Base-by-base conservation (phyloP, 2,797 vertebrate species). In the Melanotaenia trifasciata region DNA sequence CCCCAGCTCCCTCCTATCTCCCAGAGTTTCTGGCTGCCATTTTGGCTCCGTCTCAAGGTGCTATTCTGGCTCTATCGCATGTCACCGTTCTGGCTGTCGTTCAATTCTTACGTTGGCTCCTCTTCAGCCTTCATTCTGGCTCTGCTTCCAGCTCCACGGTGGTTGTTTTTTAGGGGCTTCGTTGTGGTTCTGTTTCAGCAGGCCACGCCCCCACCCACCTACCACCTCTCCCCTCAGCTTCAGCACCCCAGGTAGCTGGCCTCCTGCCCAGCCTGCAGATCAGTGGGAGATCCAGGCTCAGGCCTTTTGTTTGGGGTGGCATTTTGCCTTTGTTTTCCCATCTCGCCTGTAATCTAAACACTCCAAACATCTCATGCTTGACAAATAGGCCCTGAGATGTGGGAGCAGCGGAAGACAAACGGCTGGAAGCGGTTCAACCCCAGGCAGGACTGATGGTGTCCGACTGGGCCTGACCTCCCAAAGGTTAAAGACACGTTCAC, bases 401-500 rank as follows among this genome's bases (percentile, higher is more conserved):
- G 89, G 89, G 87, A 92, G 90, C 86, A 79, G 87, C 70, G 79
- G 91, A 93, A 93, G 94, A 93, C 91, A 94, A 94, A 94, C 90
- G 93, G 90, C 90, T 93, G 91, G 90, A 92, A 93, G 91, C 87
- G 76, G 89, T 92, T 91, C 93, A 94, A 92, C 87, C 88, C 88
- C 87, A 81, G 89, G 90, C 92, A 93, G 93, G 89, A 94, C 90
- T 93, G 93, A 94, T 94, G 93, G 92, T 90, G 89, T 94, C 92
- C 90, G 91, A 93, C 91, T 93, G 92, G 92, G 93, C 90, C 92
- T 91, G 93, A 94, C 93, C 93, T 94, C 93, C 87, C 85, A 94
- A 94, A 94, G 94, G 94, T 95, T 94, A 94, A 94, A 95, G 93
- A 94, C 93, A 94, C 90, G 90, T 95, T 94, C 94, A 88, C 92